Base-by-base conservation (phyloP, 2,797 vertebrate genomes). In the Urophycis tenuis region DNA sequence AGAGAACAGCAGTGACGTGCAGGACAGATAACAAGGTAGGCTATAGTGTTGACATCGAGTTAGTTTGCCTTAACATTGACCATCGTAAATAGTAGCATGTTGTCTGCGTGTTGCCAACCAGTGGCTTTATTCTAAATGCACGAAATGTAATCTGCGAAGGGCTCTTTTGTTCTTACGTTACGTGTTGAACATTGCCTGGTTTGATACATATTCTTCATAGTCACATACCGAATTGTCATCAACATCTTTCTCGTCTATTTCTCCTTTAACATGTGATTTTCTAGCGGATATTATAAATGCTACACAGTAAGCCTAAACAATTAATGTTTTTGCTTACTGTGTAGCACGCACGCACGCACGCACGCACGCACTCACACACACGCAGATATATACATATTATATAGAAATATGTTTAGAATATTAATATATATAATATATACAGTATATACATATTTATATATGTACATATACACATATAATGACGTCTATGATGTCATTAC, bases 21-120 rank as follows among this genome's bases (percentile, higher is more conserved):
- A 49, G 74, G 78, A 77, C 86, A 87, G 88, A 88, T 89, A 89
- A 83, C 76, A 17, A 87, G 91, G 92, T 91, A 81, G 81, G 90
- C 71, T 10, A 0, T 34, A 77, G 75, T 75, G 80, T 79, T 84
- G 82, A 85, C 81, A 77, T 29, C 78, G 19, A 7, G 0, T 0
- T 19, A 0, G 69, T 78, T 31, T 25, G 34, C 35, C 1, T 72
- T 41, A 41, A 12, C 3, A 41, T 41, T 41, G 39, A 19, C 33
- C 33, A 19, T 8, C 15, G 33, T 3, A 10, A 72, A 78, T 19
- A 22, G 3, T 31, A 25, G 39, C 39, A 41, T 41, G 39, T 41
- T 3, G 39, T 41, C 39, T 41, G 39, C 14, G 33, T 45, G 33
- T 70, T 19, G 35, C 41, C 9, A 31, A 25, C 10, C 15, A 11